phyloP scores from a whole-genome alignment of 2,797 vertebrate genomes.

The Amphiprion clarkii region DNA sequence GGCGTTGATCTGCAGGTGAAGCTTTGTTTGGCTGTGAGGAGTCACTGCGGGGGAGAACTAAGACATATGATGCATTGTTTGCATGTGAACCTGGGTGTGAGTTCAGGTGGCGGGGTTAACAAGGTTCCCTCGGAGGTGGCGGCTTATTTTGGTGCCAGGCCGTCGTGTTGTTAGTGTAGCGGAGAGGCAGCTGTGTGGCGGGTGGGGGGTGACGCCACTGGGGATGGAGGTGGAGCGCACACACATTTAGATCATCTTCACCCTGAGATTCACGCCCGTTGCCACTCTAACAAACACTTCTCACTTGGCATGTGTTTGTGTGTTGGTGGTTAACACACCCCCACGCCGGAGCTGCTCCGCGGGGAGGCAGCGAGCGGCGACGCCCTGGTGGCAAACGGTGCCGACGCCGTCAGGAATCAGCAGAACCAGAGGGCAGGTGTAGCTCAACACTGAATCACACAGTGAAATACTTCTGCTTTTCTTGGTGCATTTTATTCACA shows the following conservation, averaged over 20 bases:
- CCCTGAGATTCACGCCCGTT: conserved; percentile 52
- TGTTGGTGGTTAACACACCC: conserved; percentile 51
- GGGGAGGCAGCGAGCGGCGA: conserved; percentile 57
- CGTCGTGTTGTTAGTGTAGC: conserved; percentile 80
- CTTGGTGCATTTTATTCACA: no score
- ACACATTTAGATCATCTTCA: conserved; percentile 48
- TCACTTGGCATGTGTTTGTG: conserved; percentile 22
- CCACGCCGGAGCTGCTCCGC: conserved; percentile 46
- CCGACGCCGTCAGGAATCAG: conserved; percentile 41
- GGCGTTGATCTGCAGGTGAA: neutral
- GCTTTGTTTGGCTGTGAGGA: conserved; percentile 44
- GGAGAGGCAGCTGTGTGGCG: conserved; percentile 77
- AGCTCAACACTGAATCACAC: conserved; percentile 8
- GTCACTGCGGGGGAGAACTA: conserved; percentile 7
- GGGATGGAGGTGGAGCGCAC: conserved; percentile 38
- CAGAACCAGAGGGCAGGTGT: conserved; percentile 61
- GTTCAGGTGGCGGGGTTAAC: conserved; percentile 81
- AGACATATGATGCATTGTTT: conserved; percentile 62
- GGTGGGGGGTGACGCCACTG: conserved; percentile 69
- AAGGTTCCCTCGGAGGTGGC: conserved; percentile 75
- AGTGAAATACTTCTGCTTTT: no score
- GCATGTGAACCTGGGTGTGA: conserved; percentile 64
- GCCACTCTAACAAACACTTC: conserved; percentile 32
- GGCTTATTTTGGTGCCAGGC: conserved; percentile 78
- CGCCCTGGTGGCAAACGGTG: conserved; percentile 59